Evolutionary conservation across 1,140 invertebrate species (phyloP).

Genomic region (Pogonomyrmex barbatus): DNA sequence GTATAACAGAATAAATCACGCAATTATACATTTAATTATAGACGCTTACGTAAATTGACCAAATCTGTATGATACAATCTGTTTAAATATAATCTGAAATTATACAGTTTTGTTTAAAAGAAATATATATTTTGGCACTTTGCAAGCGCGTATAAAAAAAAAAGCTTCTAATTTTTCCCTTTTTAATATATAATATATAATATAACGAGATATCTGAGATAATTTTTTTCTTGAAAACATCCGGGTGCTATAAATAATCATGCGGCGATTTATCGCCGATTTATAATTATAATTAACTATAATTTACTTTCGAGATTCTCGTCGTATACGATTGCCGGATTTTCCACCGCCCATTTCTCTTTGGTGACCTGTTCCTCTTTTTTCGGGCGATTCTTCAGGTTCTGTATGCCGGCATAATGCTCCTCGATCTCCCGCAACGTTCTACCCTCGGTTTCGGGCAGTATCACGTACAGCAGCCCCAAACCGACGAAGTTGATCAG

Average conservation of each 20-base stretch:
- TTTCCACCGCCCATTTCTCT: constrained; percentile 83
- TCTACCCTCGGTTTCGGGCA: constrained; percentile 94
- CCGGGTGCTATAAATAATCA: neutral
- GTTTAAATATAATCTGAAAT: neutral
- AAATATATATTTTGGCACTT: neutral
- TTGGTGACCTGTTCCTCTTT: constrained; percentile 75
- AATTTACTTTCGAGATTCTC: constrained; percentile 81
- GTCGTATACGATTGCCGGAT: constrained; percentile 81
- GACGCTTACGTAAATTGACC: neutral
- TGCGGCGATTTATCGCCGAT: neutral
- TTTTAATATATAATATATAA: neutral
- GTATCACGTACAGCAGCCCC: constrained; percentile 86
- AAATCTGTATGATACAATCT: neutral
- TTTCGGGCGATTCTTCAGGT: constrained; percentile 81
- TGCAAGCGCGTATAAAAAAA: neutral
- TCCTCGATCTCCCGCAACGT: constrained; percentile 91
- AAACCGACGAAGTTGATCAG: constrained; percentile 89
- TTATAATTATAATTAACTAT: constrained; percentile 47
- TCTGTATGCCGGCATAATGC: constrained; percentile 89
- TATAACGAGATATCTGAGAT: neutral
- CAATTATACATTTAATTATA: neutral
- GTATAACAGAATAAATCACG: neutral
- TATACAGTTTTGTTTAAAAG: neutral
- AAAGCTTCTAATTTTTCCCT: neutral
- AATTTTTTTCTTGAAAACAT: constrained; percentile 2